Evolutionary conservation across 2,888 invertebrate species (phyloP).

Genomic region (Drosophila nr. perissopoda): DNA sequence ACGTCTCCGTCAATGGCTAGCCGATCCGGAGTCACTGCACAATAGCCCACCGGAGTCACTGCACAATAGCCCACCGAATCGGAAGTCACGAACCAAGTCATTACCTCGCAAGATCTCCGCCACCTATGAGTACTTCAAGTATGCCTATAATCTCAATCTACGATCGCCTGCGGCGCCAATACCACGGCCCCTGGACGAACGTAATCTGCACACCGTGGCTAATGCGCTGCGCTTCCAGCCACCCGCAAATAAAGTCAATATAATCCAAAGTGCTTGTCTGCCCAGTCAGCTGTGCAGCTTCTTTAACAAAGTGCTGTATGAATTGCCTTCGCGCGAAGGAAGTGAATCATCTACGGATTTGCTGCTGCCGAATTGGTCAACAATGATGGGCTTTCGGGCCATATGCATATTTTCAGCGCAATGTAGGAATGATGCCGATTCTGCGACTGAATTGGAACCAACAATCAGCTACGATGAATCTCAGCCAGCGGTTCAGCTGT

Average conservation of each 20-base stretch:
- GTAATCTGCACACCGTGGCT: conserved; percentile 30
- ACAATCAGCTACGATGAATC: conserved; percentile 29
- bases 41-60: not conserved
- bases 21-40: conserved; percentile 40
- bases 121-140: conserved; percentile 80
- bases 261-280: conserved; percentile 25
- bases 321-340: conserved; percentile 10
- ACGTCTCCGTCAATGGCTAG: conserved; percentile 69
- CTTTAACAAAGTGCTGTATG: conserved; percentile 41
- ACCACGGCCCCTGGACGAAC: conserved; percentile 30
- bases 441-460: not conserved
- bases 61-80: not conserved
- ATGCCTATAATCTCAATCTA: conserved; percentile 76
- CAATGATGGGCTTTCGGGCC: conserved; percentile 81
- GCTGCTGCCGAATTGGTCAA: conserved; percentile 81
- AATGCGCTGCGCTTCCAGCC: conserved; percentile 49
- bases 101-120: conserved; percentile 53
- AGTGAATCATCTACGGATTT: conserved; percentile 3
- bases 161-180: conserved; percentile 7
- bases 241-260: not conserved
- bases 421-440: conserved; percentile 32
- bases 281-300: conserved; percentile 17
- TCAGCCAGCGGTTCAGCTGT: conserved; percentile 58
- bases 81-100: not conserved
- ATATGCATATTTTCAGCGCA: conserved; percentile 73